phyloP scores from a whole-genome alignment of 2,797 vertebrate species.

The Crocidura indochinensis region DNA sequence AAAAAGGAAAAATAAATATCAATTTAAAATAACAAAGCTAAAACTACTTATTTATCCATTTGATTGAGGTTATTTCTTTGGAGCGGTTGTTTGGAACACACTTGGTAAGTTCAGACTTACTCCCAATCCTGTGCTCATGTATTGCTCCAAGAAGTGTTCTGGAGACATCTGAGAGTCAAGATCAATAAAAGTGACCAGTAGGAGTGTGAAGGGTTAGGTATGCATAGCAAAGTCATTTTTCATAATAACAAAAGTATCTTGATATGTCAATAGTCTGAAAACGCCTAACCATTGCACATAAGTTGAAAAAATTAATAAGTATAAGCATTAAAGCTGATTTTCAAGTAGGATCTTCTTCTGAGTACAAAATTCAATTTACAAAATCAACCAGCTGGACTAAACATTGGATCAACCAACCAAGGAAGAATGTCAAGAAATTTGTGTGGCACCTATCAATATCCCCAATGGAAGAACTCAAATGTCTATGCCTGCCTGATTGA shows the following conservation, averaged over 20 bases:
- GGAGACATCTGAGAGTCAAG: background rate
- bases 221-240: background rate
- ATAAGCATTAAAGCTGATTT: constrained; percentile 18
- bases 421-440: background rate
- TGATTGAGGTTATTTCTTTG: constrained; percentile 27
- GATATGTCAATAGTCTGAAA: background rate
- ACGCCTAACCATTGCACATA: background rate
- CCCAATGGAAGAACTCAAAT: background rate
- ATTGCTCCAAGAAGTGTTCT: too few species aligned
- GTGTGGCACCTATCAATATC: background rate
- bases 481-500: background rate
- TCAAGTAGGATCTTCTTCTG: background rate
- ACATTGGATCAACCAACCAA: background rate
- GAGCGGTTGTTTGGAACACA: too few species aligned
- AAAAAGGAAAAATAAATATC: too few species aligned
- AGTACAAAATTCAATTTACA: background rate
- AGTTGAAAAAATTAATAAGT: background rate
- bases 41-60: constrained; percentile 19
- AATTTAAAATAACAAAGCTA: too few species aligned
- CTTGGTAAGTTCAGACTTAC: too few species aligned
- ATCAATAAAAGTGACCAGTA: background rate
- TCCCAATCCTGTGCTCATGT: too few species aligned
- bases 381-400: background rate
- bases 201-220: fast-evolving
- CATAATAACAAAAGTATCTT: background rate